These are phyloP conservation scores for Caenorhabditis angaria DNA, from an alignment of 2,888 invertebrate genomes.

Conservation along the genomic window DNA sequence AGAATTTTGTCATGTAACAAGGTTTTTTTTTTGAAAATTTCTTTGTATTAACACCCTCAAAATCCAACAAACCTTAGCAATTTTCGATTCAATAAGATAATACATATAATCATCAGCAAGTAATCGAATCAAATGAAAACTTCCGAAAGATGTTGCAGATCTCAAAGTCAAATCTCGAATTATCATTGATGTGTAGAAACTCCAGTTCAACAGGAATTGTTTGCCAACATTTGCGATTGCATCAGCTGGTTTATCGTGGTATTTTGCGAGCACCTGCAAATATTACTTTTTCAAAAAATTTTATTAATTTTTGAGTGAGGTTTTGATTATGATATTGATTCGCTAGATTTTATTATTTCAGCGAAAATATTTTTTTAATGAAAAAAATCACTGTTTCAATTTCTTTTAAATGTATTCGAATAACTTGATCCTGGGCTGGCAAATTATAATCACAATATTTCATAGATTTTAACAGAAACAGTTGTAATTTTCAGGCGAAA, in stretches of 20 bases:
- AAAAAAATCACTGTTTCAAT: too few relatives aligned
- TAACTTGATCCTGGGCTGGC: too few relatives aligned
- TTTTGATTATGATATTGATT: too few relatives aligned
- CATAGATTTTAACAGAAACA: too few relatives aligned
- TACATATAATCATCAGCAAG: conserved; percentile 99
- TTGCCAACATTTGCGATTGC: conserved; percentile 86
- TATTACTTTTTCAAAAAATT: conserved; percentile 3
- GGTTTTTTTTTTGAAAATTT: neutral
- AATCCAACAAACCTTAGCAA: conserved; percentile 42
- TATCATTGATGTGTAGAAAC: conserved; percentile 95
- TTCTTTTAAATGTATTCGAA: too few relatives aligned
- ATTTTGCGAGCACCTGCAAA: conserved; percentile 82
- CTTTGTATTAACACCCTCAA: neutral
- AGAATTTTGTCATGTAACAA: neutral
- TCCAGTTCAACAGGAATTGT: conserved; percentile 96
- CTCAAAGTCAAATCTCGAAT: conserved; percentile 93
- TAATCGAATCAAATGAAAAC: conserved; percentile 95
- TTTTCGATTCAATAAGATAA: conserved; percentile 84
- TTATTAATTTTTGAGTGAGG: too few relatives aligned
- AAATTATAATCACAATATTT: too few relatives aligned
- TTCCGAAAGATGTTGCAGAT: conserved; percentile 97
- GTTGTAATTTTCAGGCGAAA: too few relatives aligned
- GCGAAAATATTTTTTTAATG: too few relatives aligned
- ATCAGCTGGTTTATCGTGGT: conserved; percentile 77
- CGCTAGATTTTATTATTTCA: too few relatives aligned